Percentiles rank a stretch among this genome's conserved stretches.
Conservation (phyloP, 2,888 invertebrate genomes). For the Acrocyrtus sp. region DNA sequence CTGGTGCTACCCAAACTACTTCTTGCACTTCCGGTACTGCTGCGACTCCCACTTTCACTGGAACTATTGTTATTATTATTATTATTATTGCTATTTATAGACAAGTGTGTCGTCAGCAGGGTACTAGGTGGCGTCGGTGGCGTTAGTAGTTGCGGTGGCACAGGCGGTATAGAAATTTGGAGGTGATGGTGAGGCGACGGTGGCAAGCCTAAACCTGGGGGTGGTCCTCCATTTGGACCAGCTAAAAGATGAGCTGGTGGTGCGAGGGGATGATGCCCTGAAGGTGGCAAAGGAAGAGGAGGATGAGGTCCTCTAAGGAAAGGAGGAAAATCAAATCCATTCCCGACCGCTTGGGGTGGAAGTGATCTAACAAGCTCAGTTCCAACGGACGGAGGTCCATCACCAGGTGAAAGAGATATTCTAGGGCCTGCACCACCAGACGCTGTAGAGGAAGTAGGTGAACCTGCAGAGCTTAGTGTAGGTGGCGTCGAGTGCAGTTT, state of each 20-base stretch:
- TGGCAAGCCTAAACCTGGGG: constrained; percentile 5
- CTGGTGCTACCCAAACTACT: constrained; percentile 31
- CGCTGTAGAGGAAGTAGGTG: constrained; percentile 30
- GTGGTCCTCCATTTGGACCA: constrained; percentile 1
- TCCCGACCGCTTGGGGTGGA: constrained; percentile 9
- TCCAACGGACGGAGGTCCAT: too few relatives aligned
- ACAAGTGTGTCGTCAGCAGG: constrained; percentile 27
- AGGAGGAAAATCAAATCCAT: constrained; percentile 13
- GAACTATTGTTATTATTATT: constrained; percentile 23
- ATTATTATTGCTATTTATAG: constrained; percentile 26
- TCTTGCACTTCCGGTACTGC: constrained; percentile 21
- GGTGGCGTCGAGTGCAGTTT: constrained; percentile 26
- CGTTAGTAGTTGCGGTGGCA: constrained; percentile 49
- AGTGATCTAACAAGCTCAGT: constrained; percentile 13
- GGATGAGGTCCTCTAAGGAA: too few relatives aligned
- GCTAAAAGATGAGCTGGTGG: neutral
- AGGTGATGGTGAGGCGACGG: constrained; percentile 24
- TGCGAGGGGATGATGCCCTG: neutral
- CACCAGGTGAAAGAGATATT: constrained; percentile 26
- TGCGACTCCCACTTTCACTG: neutral
- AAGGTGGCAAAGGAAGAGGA: neutral
- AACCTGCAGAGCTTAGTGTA: constrained; percentile 29
- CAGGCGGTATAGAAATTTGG: constrained; percentile 49
- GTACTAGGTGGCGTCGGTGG: constrained; percentile 41
- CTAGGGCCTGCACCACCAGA: constrained; percentile 30